Evolutionary conservation across 37 sponge, comb jelly and placozoan genomes (phyloP).

Genomic region (Halisarca cf. caerulea): DNA sequence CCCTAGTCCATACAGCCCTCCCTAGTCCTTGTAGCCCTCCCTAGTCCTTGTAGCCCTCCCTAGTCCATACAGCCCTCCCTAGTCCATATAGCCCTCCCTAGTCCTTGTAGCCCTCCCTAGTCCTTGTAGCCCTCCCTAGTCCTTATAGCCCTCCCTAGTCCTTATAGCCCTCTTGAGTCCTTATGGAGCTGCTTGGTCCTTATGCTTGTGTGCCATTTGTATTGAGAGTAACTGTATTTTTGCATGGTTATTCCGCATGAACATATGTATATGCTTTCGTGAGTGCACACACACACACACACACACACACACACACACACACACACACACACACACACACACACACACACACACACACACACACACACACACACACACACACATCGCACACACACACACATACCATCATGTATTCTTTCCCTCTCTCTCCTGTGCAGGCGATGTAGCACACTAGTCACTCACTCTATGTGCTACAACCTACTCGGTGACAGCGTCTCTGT

Average conservation of each 20-base stretch:
- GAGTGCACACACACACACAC: neutral
- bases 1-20: too few species aligned
- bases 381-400: constrained; percentile 10
- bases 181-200: too few species aligned
- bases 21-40: too few species aligned
- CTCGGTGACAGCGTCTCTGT: neutral
- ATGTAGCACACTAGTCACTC: neutral
- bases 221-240: too few species aligned
- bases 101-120: too few species aligned
- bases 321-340: constrained; percentile 27
- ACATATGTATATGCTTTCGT: neutral
- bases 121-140: too few species aligned
- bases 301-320: constrained; percentile 11
- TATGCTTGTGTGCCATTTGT: too few species aligned
- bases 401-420: neutral
- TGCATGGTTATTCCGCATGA: neutral
- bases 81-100: too few species aligned
- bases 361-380: constrained; percentile 11
- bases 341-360: constrained; percentile 25
- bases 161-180: too few species aligned
- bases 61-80: too few species aligned
- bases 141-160: too few species aligned
- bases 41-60: too few species aligned
- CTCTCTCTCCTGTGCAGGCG: neutral
- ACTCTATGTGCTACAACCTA: neutral